A percentile compares a stretch with the other conserved stretches of the same genome.
These are phyloP conservation scores for Microcebus ravelobensis DNA, from an alignment of 2,113 vertebrate genomes.

Conservation along the genomic window DNA sequence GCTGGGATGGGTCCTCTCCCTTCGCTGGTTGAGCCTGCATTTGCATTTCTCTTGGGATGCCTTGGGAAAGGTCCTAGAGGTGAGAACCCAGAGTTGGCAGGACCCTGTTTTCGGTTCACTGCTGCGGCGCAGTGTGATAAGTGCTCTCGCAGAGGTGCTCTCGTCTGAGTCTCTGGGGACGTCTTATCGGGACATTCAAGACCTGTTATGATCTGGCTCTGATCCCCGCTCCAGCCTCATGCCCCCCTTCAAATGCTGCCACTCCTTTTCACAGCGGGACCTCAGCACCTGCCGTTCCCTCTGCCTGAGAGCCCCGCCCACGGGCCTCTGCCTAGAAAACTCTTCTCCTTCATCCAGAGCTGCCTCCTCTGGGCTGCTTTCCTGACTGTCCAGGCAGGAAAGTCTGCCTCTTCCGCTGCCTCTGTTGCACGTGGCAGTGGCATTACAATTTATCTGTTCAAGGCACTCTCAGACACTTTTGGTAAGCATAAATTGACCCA, in stretches of 20 bases:
- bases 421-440: no score
- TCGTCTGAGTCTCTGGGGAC: neutral
- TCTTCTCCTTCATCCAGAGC: neutral
- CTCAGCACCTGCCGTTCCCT: neutral
- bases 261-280: neutral
- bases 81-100: neutral
- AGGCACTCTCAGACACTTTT: neutral
- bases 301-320: neutral
- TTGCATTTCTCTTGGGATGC: neutral
- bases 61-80: neutral
- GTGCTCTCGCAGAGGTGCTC: neutral
- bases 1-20: neutral
- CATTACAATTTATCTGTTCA: neutral
- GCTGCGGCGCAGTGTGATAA: fast-evolving
- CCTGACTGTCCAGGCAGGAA: fast-evolving
- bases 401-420: neutral
- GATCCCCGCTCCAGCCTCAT: neutral
- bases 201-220: no score
- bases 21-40: neutral
- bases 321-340: neutral
- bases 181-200: neutral
- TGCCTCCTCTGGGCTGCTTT: neutral
- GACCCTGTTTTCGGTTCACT: no score
- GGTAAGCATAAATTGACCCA: neutral
- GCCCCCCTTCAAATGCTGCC: neutral